Evolutionary conservation across 1,140 invertebrate genomes (phyloP).

Genomic region (Rhagoletis zephyria): DNA sequence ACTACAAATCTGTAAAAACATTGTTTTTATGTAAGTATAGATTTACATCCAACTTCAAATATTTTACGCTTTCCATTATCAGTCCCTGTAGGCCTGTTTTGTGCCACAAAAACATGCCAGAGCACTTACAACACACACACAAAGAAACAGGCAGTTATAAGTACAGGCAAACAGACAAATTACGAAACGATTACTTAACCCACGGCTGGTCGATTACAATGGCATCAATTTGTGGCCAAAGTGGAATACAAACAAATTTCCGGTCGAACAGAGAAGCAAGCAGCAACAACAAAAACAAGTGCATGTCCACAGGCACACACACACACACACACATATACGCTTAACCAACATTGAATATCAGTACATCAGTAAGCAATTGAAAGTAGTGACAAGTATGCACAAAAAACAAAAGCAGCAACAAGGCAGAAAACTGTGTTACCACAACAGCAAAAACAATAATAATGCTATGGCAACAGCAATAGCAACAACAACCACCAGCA

Average conservation of each 20-base stretch:
- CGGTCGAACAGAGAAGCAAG: conserved; percentile 24
- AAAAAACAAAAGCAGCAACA: background rate
- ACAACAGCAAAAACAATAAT: background rate
- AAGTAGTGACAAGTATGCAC: conserved; percentile 11
- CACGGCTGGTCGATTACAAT: conserved; percentile 48
- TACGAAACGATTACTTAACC: conserved; percentile 49
- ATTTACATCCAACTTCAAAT: background rate
- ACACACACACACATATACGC: background rate
- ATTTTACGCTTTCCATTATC: background rate
- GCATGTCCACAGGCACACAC: background rate
- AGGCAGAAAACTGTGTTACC: background rate
- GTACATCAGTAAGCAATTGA: conserved; percentile 10
- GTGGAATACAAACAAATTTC: conserved; percentile 52
- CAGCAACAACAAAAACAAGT: background rate
- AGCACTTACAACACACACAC: background rate
- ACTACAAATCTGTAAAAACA: too few relatives aligned
- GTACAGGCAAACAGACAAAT: conserved; percentile 39
- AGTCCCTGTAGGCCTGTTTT: background rate
- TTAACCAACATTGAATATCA: background rate
- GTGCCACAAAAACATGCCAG: background rate
- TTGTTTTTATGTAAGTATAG: too few relatives aligned
- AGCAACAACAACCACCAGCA: background rate
- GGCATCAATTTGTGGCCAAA: conserved; percentile 51
- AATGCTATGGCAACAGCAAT: background rate
- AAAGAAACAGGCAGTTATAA: background rate